These are phyloP conservation scores for Hyperoodon ampullatus DNA, from an alignment of 2,113 vertebrate genomes.

Conservation along the genomic window DNA sequence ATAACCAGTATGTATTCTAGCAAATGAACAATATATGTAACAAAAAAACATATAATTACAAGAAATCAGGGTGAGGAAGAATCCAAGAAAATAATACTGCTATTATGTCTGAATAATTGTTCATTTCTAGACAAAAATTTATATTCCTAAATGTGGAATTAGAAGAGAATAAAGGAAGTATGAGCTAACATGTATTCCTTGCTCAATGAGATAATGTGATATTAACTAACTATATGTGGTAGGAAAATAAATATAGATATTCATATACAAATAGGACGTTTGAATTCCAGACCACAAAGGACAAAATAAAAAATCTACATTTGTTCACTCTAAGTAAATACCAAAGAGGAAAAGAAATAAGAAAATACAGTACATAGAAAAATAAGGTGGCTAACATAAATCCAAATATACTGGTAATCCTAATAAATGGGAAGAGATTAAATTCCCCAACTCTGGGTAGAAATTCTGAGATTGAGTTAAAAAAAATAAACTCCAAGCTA, in stretches of 20 bases:
- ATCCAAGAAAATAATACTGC: background rate
- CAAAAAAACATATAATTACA: background rate
- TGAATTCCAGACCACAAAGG: background rate
- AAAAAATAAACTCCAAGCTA: background rate
- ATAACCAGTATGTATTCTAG: background rate
- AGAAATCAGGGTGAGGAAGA: background rate
- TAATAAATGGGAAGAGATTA: background rate
- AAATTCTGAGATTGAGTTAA: background rate
- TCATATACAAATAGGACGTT: background rate
- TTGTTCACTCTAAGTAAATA: background rate
- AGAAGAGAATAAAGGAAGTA: background rate
- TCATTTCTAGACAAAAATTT: background rate
- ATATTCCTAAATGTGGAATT: background rate
- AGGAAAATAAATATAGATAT: conserved; percentile 11
- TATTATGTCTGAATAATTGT: background rate
- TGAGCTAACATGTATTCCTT: background rate
- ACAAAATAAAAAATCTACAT: background rate
- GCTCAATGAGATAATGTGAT: background rate
- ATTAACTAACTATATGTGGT: background rate
- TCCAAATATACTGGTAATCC: background rate
- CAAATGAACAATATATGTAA: background rate
- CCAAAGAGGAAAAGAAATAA: background rate
- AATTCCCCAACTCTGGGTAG: background rate
- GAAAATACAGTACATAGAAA: background rate
- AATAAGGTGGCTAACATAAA: background rate